Conservation (phyloP, 2,797 vertebrate species). For the Phyllotis vaccarum region DNA sequence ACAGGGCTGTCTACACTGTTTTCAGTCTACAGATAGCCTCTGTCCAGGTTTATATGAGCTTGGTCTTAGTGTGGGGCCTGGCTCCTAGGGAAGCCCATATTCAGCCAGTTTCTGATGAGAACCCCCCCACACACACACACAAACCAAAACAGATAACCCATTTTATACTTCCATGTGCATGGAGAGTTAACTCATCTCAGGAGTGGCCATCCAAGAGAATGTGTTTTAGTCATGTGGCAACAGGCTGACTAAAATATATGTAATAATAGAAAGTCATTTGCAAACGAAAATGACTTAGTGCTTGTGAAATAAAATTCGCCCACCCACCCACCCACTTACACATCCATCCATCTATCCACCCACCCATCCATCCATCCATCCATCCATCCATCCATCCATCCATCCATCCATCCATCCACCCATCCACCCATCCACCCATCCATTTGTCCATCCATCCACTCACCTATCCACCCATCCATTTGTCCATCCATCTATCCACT, state of each 20-base stretch:
- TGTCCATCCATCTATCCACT: not conserved
- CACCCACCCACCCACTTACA: not conserved
- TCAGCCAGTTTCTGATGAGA: not conserved
- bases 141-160: not conserved
- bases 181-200: no score
- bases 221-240: rapidly evolving
- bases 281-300: not conserved
- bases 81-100: not conserved
- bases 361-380: rapidly evolving
- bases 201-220: not conserved
- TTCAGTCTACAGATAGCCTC: not conserved
- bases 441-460: not conserved
- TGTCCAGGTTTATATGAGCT: rapidly evolving
- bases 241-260: rapidly evolving
- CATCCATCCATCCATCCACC: not conserved
- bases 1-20: not conserved
- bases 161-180: rapidly evolving
- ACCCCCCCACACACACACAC: not conserved
- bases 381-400: not conserved
- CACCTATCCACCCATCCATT: not conserved
- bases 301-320: not conserved
- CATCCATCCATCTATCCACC: rapidly evolving
- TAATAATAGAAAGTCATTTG: not conserved
- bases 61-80: not conserved
- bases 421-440: not conserved